Conservation (phyloP, 1,140 invertebrate species). For the Notospermus geniculatus region DNA sequence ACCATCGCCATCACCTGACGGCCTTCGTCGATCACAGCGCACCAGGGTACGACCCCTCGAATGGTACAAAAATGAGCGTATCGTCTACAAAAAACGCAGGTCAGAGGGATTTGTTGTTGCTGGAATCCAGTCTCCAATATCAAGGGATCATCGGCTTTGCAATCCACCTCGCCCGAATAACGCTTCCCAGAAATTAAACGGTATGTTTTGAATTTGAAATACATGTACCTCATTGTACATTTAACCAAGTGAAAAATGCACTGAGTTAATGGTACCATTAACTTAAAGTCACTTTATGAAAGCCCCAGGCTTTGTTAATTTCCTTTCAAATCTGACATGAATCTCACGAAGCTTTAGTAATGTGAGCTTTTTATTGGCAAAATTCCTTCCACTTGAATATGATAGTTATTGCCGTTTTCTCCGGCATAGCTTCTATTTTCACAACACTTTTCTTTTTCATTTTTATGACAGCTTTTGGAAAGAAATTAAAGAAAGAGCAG, state of each 20-base stretch:
- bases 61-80: constrained; percentile 32
- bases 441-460: background rate
- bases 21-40: constrained; percentile 33
- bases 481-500: too few species aligned
- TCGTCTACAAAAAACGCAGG: constrained; percentile 32
- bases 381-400: too few species aligned
- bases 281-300: too few species aligned
- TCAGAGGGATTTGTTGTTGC: constrained; percentile 28
- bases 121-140: background rate
- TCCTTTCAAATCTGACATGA: too few species aligned
- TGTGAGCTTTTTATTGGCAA: too few species aligned
- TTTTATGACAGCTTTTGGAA: constrained; percentile 7
- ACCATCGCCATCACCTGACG: constrained; percentile 23
- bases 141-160: background rate
- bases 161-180: constrained; percentile 1
- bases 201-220: too few species aligned
- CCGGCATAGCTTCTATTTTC: background rate
- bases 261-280: too few species aligned
- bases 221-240: too few species aligned
- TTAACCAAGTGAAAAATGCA: too few species aligned
- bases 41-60: constrained; percentile 31
- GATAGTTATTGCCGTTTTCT: too few species aligned
- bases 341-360: too few species aligned
- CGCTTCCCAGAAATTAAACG: background rate
- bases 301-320: too few species aligned